Percentiles rank a stretch among this genome's conserved stretches.
phyloP scores from a whole-genome alignment of 1,140 invertebrate genomes.

The Drosophila setifemur region DNA sequence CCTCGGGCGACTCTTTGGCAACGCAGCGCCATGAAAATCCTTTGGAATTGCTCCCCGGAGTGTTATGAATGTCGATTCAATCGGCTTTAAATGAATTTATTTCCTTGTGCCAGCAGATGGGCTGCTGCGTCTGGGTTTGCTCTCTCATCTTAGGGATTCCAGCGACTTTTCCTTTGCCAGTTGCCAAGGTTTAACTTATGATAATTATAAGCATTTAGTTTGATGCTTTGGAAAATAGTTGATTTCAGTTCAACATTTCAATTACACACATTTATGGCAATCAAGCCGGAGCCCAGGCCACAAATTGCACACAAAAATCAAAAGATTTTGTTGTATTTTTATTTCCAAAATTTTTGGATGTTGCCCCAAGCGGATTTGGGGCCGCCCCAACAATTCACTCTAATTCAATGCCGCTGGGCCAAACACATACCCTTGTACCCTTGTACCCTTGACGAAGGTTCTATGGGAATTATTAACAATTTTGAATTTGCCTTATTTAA shows the following conservation, averaged over 20 bases:
- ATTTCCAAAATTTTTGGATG: neutral
- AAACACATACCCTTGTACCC: neutral
- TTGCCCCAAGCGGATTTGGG: neutral
- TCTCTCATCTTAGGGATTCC: slow-evolving; percentile 16
- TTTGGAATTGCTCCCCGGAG: slow-evolving; percentile 82
- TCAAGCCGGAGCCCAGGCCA: slow-evolving; percentile 14
- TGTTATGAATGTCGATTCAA: slow-evolving; percentile 82
- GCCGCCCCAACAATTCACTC: neutral
- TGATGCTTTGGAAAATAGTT: too few relatives aligned
- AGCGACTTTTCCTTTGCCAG: slow-evolving; percentile 18
- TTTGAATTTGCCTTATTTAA: neutral
- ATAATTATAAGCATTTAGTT: slow-evolving; percentile 6
- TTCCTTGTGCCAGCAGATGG: slow-evolving; percentile 42
- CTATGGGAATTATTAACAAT: neutral
- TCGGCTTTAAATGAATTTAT: slow-evolving; percentile 82
- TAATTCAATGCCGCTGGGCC: slow-evolving; percentile 9
- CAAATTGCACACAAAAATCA: slow-evolving; percentile 9
- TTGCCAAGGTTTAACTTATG: slow-evolving; percentile 23
- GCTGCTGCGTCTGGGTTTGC: neutral
- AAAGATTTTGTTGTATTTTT: neutral
- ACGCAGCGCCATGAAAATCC: slow-evolving; percentile 75
- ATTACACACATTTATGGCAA: slow-evolving; percentile 22
- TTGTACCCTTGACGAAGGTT: neutral
- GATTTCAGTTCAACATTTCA: neutral
- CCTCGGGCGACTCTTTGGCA: slow-evolving; percentile 68